These are phyloP conservation scores for Poeciliopsis prolifica DNA, from an alignment of 2,113 vertebrate species.

Conservation along the genomic window DNA sequence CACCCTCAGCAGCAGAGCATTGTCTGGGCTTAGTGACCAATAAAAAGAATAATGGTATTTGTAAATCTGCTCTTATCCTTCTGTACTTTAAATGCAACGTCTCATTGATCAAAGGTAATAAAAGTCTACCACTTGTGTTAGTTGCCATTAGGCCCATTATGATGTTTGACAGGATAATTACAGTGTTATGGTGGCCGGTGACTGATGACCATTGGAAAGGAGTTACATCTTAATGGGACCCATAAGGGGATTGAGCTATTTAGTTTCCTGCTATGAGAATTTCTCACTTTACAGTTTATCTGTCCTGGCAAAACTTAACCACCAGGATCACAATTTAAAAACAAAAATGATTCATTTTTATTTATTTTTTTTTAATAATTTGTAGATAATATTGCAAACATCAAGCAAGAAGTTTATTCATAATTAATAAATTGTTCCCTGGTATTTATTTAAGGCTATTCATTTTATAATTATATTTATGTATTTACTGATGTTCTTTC, in stretches of 20 bases:
- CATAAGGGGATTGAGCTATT: not conserved
- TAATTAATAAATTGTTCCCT: no score
- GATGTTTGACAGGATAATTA: not conserved
- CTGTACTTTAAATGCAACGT: not conserved
- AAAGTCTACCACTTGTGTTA: not conserved
- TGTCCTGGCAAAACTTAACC: not conserved
- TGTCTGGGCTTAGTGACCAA: conserved; percentile 5
- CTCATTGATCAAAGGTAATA: conserved; percentile 20
- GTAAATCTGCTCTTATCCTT: not conserved
- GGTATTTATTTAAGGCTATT: no score
- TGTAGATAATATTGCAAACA: not conserved
- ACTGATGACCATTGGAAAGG: conserved; percentile 41
- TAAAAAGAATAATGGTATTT: conserved; percentile 3
- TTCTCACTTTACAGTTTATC: not conserved
- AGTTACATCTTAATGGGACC: not conserved
- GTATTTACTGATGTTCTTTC: no score
- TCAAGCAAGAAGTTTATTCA: not conserved
- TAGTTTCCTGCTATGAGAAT: not conserved
- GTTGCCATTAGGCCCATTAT: not conserved
- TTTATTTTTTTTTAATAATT: not conserved
- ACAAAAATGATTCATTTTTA: no score
- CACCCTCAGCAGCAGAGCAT: conserved; percentile 1
- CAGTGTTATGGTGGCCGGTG: not conserved
- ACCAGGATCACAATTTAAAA: not conserved
- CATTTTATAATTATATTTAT: no score